These are phyloP conservation scores for Hyperoplus lanceolatus DNA, from an alignment of 2,797 vertebrate species.

Conservation along the genomic window DNA sequence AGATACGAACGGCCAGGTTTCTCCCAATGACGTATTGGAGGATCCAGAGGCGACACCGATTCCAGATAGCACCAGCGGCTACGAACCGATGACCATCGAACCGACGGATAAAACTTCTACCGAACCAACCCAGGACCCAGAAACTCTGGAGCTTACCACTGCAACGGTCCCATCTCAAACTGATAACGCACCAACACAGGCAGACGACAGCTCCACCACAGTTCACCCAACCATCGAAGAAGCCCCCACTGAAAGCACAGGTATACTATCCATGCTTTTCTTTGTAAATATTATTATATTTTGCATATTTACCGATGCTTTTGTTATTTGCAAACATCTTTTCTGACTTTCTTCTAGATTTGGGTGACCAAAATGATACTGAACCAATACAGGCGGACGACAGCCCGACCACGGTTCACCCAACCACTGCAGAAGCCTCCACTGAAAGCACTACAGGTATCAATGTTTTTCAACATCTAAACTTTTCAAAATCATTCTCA, in stretches of 20 bases:
- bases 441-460: too few relatives aligned
- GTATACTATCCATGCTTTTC: slow-evolving; percentile 28
- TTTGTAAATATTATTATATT: too few relatives aligned
- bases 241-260: slow-evolving; percentile 27
- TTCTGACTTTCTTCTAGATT: too few relatives aligned
- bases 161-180: slow-evolving; percentile 10
- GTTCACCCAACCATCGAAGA: slow-evolving; percentile 1
- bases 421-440: too few relatives aligned
- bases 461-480: too few relatives aligned
- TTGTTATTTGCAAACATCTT: too few relatives aligned
- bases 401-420: too few relatives aligned
- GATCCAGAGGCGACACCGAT: slow-evolving; percentile 11
- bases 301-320: too few relatives aligned
- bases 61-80: slow-evolving; percentile 63
- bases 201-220: neutral
- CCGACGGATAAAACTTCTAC: slow-evolving; percentile 25
- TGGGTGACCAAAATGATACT: too few relatives aligned
- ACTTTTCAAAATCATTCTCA: too few relatives aligned
- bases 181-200: slow-evolving; percentile 15
- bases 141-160: slow-evolving; percentile 14
- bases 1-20: slow-evolving; percentile 43
- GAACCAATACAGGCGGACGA: too few relatives aligned
- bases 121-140: slow-evolving; percentile 32
- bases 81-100: slow-evolving; percentile 33
- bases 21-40: slow-evolving; percentile 19